Percentiles rank a stretch among this genome's conserved stretches.
Conservation (phyloP, 2,113 vertebrate species). For the Malurus cyaneus region DNA sequence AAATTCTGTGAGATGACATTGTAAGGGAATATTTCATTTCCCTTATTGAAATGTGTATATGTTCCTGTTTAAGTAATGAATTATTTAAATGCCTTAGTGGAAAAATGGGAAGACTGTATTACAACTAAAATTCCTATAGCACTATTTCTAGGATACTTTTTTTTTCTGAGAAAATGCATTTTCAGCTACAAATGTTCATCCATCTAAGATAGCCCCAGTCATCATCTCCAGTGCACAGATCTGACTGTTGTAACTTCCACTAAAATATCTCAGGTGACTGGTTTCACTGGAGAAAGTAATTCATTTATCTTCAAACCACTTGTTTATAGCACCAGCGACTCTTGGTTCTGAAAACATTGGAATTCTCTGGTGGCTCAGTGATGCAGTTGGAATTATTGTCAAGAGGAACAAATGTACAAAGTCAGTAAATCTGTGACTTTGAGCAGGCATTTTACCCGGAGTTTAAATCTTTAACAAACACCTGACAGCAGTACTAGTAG, state of each 20-base stretch:
- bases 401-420: not conserved
- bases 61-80: not conserved
- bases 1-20: not conserved
- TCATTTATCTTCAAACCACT: not conserved
- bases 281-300: not conserved
- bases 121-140: not conserved
- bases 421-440: not conserved
- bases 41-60: not conserved
- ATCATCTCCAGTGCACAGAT: not conserved
- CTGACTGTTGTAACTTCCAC: not conserved
- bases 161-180: not conserved
- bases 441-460: not conserved
- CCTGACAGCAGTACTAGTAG: not conserved
- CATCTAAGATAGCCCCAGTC: not conserved
- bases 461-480: not conserved
- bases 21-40: not conserved
- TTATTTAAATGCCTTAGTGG: not conserved
- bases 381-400: not conserved
- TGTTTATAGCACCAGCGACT: not conserved
- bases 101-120: not conserved
- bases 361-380: not conserved
- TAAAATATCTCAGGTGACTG: not conserved
- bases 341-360: not conserved
- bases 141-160: not conserved
- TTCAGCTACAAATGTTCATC: not conserved